Percentiles rank a stretch among this genome's conserved stretches.
These are phyloP conservation scores for Rhimphoctona megacephalus DNA, from an alignment of 2,888 invertebrate species.

Conservation along the genomic window DNA sequence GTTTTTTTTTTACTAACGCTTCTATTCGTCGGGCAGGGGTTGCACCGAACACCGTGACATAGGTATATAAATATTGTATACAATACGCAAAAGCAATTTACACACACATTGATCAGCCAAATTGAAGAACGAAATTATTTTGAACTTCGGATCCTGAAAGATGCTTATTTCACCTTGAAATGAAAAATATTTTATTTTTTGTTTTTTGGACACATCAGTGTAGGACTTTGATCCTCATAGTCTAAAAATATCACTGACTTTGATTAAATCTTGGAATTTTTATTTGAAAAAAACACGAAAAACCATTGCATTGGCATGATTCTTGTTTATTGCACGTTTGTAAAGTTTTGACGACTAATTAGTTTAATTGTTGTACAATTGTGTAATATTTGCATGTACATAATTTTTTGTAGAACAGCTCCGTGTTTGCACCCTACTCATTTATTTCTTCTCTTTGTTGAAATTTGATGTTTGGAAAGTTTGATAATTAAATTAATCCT, in stretches of 20 bases:
- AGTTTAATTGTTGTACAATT: background rate
- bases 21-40: background rate
- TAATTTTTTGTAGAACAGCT: background rate
- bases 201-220: background rate
- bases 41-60: constrained; percentile 27
- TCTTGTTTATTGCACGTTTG: background rate
- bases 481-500: background rate
- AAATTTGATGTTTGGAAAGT: background rate
- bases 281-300: background rate
- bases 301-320: background rate
- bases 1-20: constrained; percentile 21
- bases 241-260: background rate
- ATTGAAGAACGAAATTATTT: background rate
- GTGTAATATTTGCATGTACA: background rate
- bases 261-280: background rate
- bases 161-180: background rate
- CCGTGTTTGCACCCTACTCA: background rate
- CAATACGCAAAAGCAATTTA: background rate
- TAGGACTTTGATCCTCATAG: background rate
- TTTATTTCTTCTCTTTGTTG: background rate
- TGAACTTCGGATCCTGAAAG: background rate
- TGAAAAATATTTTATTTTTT: background rate
- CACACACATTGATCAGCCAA: background rate
- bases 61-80: constrained; percentile 10
- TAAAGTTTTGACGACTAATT: background rate